Conservation (phyloP, 2,113 vertebrate species). For the Heptranchias perlo region DNA sequence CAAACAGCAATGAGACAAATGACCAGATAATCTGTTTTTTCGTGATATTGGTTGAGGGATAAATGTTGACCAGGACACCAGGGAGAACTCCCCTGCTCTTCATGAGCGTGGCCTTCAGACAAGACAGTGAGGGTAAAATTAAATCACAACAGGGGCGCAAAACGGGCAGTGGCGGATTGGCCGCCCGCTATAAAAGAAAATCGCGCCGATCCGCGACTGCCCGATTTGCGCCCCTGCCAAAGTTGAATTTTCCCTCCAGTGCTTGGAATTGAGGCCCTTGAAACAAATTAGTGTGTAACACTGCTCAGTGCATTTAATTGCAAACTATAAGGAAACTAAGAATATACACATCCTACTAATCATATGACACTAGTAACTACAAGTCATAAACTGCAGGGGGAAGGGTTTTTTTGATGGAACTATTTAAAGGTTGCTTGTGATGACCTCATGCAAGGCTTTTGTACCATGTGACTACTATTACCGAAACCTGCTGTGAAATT, state of each 20-base stretch:
- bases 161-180: neutral
- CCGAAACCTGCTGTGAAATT: neutral
- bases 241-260: neutral
- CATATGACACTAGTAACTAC: neutral
- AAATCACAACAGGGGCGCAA: neutral
- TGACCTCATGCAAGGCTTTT: neutral
- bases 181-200: neutral
- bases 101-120: neutral
- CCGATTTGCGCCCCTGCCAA: neutral
- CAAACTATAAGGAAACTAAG: neutral
- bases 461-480: neutral
- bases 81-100: neutral
- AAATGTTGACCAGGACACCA: neutral
- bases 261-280: neutral
- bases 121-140: neutral
- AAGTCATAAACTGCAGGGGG: neutral
- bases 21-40: too few relatives aligned
- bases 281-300: neutral
- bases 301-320: neutral
- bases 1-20: too few relatives aligned
- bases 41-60: too few relatives aligned
- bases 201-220: neutral
- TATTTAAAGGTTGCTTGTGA: constrained; percentile 9
- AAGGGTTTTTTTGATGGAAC: neutral
- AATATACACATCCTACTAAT: neutral